Evolutionary conservation across 2,113 vertebrate genomes (phyloP), one percentile per base, ranked within the genome.

Genomic region (Xenus cinereus): DNA sequence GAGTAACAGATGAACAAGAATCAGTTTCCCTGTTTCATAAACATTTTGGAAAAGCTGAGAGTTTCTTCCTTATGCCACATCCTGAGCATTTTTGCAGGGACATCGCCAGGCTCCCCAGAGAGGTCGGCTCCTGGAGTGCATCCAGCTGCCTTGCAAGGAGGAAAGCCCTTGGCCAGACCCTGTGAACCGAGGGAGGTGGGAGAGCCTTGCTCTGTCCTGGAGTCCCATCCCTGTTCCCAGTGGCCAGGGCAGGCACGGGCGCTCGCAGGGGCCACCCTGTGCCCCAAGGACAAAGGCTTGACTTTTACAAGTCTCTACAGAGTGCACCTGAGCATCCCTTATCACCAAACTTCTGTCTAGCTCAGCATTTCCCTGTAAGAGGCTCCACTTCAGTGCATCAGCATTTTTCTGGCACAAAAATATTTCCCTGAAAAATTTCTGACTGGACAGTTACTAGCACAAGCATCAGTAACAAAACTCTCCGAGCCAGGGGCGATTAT

Each of bases 371-470:
- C 33, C 41, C 32, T 67, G 37, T 89, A 69, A 90, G 27, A 43
- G 4, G 28, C 69, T 93, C 46, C 32, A 63, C 26, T 23, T 64
- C 0, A 0, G 28, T 81, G 45, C 18, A 74, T 92, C 80, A 95
- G 83, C 80, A 81, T 41, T 92, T 87, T 91, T 71, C 80, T 89
- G 83, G 89, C 54, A 86, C 12, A 74, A 81, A 90, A 90, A 78
- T 90, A 84, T 90, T 84, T 87, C 50, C 15, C 23, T 46, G 54
- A 84, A 86, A 80, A 86, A 37, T 90, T 88, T 97, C 80, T 96
- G 72, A 63, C 37, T 59, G 41, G 32, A 2, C 10, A 5, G 12
- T 53, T 88, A 45, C 32, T 57, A 54, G 5, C 32, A 74, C 2
- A 18, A 93, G 17, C 56, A 62, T 71, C n/a, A 86, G 46, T 62